phyloP scores from a whole-genome alignment of 2,797 vertebrate genomes.

The Syngnathus rostellatus region DNA sequence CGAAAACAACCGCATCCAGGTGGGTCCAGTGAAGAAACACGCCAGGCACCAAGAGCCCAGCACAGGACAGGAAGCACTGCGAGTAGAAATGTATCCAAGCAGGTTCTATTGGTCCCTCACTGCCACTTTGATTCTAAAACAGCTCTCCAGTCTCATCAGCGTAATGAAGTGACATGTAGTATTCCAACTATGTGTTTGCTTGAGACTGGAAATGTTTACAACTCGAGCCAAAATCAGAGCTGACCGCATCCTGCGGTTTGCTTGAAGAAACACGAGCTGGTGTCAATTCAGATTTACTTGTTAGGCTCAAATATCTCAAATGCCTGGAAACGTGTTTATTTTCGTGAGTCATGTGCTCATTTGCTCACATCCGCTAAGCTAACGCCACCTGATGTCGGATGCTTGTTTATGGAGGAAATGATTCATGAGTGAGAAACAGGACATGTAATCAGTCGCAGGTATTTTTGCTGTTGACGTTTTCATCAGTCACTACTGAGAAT shows the following conservation, averaged over 20 bases:
- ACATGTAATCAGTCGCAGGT: constrained; percentile 32
- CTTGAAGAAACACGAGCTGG: constrained; percentile 2
- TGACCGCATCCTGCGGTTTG: constrained; percentile 20
- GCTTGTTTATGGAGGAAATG: constrained; percentile 49
- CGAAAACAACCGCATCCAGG: not conserved
- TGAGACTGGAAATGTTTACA: constrained; percentile 37
- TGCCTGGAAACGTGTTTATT: constrained; percentile 9
- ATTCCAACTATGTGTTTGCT: constrained; percentile 33
- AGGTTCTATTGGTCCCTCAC: constrained; percentile 44
- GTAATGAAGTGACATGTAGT: constrained; percentile 57
- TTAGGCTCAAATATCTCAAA: not conserved
- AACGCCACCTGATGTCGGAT: constrained; percentile 23
- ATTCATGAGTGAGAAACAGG: constrained; percentile 47
- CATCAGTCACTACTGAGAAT: constrained; percentile 38
- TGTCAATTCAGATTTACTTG: constrained; percentile 5
- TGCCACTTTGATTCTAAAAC: constrained; percentile 26
- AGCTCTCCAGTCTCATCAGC: constrained; percentile 24
- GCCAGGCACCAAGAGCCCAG: constrained; percentile 23
- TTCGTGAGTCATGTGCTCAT: constrained; percentile 3
- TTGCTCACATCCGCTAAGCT: constrained; percentile 11
- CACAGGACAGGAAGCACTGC: constrained; percentile 37
- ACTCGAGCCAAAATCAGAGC: constrained; percentile 26
- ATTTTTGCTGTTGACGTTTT: constrained; percentile 7
- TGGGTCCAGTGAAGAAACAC: constrained; percentile 15
- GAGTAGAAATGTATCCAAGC: constrained; percentile 33